Evolutionary conservation across 2,797 vertebrate genomes (phyloP).

Genomic region (Pteronotus mesoamericanus): DNA sequence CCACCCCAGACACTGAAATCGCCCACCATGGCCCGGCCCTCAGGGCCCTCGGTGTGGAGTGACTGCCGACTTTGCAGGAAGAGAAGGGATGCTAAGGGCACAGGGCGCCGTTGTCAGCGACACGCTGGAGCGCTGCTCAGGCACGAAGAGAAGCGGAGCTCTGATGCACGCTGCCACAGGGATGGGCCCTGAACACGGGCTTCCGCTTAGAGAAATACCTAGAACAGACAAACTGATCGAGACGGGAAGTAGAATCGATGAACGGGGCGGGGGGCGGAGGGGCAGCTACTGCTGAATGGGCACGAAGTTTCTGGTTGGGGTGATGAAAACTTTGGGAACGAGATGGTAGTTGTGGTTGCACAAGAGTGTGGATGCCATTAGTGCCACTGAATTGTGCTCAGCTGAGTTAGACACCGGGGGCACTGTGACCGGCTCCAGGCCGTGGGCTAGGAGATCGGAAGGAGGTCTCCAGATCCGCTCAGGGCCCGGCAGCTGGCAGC

Average conservation of each 20-base stretch:
- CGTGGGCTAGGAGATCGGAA: too few relatives aligned
- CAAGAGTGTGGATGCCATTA: neutral
- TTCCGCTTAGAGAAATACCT: neutral
- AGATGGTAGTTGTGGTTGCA: neutral
- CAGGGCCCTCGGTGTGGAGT: neutral
- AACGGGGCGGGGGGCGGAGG: accelerated
- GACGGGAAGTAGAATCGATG: neutral
- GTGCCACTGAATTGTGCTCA: too few relatives aligned
- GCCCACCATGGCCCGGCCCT: neutral
- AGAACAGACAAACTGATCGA: too few relatives aligned
- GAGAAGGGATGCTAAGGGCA: accelerated
- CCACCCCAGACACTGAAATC: neutral
- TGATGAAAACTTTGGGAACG: too few relatives aligned
- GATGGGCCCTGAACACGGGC: accelerated
- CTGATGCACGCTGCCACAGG: accelerated
- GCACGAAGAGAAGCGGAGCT: accelerated
- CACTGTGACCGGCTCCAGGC: too few relatives aligned
- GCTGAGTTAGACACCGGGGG: too few relatives aligned
- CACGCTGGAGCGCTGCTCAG: accelerated
- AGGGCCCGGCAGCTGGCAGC: slow-evolving; percentile 96
- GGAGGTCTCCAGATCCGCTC: too few relatives aligned
- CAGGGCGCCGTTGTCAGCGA: accelerated
- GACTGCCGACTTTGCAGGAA: too few relatives aligned
- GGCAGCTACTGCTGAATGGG: too few relatives aligned
- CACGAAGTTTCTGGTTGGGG: neutral